Percentiles rank a stretch among this genome's conserved stretches.
phyloP scores from a whole-genome alignment of 2,888 invertebrate genomes.

The Eupithecia subfuscata region DNA sequence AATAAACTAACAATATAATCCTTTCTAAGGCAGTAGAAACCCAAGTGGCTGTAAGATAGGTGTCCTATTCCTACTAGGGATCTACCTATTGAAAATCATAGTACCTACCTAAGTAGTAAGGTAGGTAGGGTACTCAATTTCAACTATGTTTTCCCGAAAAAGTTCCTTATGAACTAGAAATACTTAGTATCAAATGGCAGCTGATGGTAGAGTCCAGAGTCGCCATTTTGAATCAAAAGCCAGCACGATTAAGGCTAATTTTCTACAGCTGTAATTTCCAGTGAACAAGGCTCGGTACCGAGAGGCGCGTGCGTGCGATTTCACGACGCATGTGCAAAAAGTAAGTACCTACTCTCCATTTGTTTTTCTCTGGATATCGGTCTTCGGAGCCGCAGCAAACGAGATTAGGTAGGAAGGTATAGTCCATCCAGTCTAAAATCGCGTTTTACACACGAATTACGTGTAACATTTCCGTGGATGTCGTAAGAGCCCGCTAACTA shows the following conservation, averaged over 20 bases:
- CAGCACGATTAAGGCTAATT: not conserved
- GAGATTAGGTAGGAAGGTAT: conserved; percentile 56
- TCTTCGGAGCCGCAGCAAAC: conserved; percentile 70
- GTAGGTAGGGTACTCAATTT: not conserved
- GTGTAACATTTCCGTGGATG: not conserved
- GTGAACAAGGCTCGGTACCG: conserved; percentile 36
- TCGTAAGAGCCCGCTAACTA: too few relatives aligned
- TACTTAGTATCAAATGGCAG: not conserved
- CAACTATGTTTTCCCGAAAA: not conserved
- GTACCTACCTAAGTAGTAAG: not conserved
- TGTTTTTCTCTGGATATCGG: conserved; percentile 72
- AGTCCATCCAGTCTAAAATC: not conserved
- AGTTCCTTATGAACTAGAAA: not conserved
- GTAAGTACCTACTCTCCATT: conserved; percentile 59
- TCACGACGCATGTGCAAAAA: conserved; percentile 69
- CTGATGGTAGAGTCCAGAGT: not conserved
- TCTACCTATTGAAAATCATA: too few relatives aligned
- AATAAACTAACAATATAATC: not conserved
- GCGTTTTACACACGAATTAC: not conserved
- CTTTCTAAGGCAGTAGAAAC: too few relatives aligned
- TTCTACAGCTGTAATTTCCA: not conserved
- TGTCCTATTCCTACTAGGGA: too few relatives aligned
- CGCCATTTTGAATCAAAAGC: not conserved
- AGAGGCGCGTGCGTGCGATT: conserved; percentile 65
- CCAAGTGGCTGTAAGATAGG: too few relatives aligned